phyloP scores from a whole-genome alignment of 2,888 invertebrate species.

The Punctoribates punctum region DNA sequence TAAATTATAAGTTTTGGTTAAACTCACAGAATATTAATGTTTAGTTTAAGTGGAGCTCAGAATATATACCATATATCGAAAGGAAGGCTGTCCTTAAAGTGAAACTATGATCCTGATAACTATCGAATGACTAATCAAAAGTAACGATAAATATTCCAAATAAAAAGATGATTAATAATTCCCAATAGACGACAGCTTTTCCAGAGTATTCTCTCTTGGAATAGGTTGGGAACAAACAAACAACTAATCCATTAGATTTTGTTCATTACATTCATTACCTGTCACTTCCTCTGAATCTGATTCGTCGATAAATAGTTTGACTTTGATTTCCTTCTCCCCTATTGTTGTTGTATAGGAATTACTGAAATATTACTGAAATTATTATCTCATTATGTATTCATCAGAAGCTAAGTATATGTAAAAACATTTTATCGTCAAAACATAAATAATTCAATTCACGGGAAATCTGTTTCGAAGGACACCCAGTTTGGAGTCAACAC shows the following conservation, averaged over 20 bases:
- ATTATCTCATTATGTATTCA: background rate
- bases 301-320: background rate
- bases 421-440: background rate
- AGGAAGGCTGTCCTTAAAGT: background rate
- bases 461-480: constrained; percentile 14
- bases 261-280: background rate
- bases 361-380: background rate
- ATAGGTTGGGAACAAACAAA: background rate
- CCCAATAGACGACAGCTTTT: background rate
- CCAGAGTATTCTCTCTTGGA: background rate
- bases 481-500: constrained; percentile 1
- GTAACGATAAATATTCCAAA: background rate
- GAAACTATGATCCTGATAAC: background rate
- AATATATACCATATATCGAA: background rate
- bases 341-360: background rate
- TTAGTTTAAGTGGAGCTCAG: background rate
- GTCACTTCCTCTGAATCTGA: constrained; percentile 2
- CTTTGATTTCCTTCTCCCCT: background rate
- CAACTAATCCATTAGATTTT: background rate
- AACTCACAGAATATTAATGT: background rate
- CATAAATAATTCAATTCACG: constrained; percentile 6
- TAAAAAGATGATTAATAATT: background rate
- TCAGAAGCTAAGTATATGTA: background rate
- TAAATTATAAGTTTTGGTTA: no score
- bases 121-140: constrained; percentile 18